These are phyloP conservation scores for Crotalus tigris DNA, from an alignment of 2,113 vertebrate species.

Conservation along the genomic window DNA sequence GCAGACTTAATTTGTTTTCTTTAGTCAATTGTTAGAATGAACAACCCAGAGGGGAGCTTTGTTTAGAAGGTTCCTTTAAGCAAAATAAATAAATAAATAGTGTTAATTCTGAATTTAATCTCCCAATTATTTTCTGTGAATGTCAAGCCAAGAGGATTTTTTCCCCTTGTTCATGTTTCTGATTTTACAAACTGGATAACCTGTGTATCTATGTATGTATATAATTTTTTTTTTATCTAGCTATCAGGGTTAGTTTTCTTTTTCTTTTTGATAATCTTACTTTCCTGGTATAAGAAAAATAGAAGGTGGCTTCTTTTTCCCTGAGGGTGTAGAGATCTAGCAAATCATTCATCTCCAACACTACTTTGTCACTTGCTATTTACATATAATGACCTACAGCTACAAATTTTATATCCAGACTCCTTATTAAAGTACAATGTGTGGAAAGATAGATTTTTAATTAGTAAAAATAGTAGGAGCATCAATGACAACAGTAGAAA, in stretches of 20 bases:
- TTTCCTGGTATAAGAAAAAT: background rate
- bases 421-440: slow-evolving; percentile 28
- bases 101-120: background rate
- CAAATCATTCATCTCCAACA: slow-evolving; percentile 21
- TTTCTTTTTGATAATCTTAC: background rate
- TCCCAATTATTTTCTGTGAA: background rate
- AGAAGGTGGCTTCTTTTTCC: slow-evolving; percentile 17
- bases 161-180: background rate
- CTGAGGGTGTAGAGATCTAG: background rate
- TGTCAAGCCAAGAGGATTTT: background rate
- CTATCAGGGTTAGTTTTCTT: background rate
- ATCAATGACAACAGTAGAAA: slow-evolving; percentile 28
- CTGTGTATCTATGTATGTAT: background rate
- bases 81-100: background rate
- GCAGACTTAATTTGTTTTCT: background rate
- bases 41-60: background rate
- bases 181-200: background rate
- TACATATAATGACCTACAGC: slow-evolving; percentile 22
- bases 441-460: slow-evolving; percentile 33
- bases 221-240: background rate
- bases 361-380: slow-evolving; percentile 29
- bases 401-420: slow-evolving; percentile 18
- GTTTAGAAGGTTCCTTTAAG: background rate
- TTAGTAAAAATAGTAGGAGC: slow-evolving; percentile 27
- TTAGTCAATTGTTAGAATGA: background rate